Conservation (phyloP, 2,113 vertebrate species). For the Symphodus melops region DNA sequence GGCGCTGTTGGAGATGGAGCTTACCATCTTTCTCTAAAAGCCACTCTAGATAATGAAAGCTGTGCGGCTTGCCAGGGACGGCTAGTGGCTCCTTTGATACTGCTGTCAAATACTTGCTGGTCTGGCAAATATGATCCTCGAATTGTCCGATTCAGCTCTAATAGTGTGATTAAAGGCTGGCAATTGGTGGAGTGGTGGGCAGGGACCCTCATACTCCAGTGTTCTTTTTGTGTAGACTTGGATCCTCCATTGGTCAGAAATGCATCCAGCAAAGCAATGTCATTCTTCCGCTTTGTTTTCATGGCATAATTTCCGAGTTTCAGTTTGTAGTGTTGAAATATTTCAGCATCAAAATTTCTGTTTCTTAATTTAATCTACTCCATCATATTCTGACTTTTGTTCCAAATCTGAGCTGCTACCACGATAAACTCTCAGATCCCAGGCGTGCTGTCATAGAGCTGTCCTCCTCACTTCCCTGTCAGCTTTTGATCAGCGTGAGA, state of each 20-base stretch:
- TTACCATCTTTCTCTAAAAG: constrained; percentile 66
- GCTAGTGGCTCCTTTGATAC: constrained; percentile 63
- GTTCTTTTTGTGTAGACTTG: neutral
- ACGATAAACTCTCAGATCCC: constrained; percentile 28
- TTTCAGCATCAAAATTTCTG: neutral
- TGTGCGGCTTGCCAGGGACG: constrained; percentile 67
- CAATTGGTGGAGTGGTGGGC: constrained; percentile 52
- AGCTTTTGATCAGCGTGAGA: constrained; percentile 52
- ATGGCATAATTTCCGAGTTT: neutral
- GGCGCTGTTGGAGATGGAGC: constrained; percentile 43
- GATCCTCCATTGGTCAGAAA: constrained; percentile 12
- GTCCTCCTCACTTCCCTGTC: constrained; percentile 37
- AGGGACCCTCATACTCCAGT: constrained; percentile 14
- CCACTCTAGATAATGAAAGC: constrained; percentile 83
- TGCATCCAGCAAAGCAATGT: neutral
- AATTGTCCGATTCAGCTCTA: constrained; percentile 77
- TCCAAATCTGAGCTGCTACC: constrained; percentile 19
- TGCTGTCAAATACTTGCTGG: constrained; percentile 82
- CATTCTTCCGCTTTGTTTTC: constrained; percentile 3
- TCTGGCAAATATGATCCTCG: constrained; percentile 81
- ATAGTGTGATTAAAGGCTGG: constrained; percentile 70
- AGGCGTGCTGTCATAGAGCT: constrained; percentile 28
- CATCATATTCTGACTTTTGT: constrained; percentile 1
- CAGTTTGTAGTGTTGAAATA: neutral
- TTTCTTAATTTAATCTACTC: constrained; percentile 26